phyloP scores from a whole-genome alignment of 2,888 invertebrate species.

The Nesidiocoris tenuis region DNA sequence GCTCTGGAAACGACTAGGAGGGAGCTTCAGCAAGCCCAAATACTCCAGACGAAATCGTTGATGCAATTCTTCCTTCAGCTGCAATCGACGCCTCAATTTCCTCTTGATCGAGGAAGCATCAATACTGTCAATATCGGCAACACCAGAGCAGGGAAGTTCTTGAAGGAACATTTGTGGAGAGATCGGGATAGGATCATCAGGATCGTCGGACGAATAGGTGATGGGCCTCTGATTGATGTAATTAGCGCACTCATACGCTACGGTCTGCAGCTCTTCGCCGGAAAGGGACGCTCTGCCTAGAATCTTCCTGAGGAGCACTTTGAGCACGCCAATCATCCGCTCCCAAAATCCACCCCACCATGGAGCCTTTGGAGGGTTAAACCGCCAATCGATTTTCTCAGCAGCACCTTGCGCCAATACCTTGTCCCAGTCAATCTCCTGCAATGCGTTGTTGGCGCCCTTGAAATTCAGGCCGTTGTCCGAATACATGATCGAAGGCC shows the following conservation, averaged over 20 bases:
- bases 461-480: constrained; percentile 20
- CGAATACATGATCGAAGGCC: constrained; percentile 17
- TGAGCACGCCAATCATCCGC: constrained; percentile 22
- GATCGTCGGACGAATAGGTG: constrained; percentile 18
- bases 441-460: background rate
- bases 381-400: constrained; percentile 15
- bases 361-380: constrained; percentile 15
- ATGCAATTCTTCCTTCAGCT: constrained; percentile 34
- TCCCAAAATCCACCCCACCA: no score
- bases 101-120: constrained; percentile 2
- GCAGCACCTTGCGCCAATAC: background rate
- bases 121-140: constrained; percentile 23
- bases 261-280: constrained; percentile 41
- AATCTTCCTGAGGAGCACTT: constrained; percentile 31
- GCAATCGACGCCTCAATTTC: constrained; percentile 1
- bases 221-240: constrained; percentile 12
- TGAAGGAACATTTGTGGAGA: constrained; percentile 51
- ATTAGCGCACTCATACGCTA: constrained; percentile 42
- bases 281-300: constrained; percentile 31
- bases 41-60: constrained; percentile 43
- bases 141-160: constrained; percentile 8
- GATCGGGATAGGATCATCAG: constrained; percentile 48
- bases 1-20: background rate
- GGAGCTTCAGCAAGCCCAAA: constrained; percentile 14
- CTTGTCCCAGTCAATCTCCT: constrained; percentile 3